Conservation (phyloP, 2,113 vertebrate genomes). For the Hoplias malabaricus region DNA sequence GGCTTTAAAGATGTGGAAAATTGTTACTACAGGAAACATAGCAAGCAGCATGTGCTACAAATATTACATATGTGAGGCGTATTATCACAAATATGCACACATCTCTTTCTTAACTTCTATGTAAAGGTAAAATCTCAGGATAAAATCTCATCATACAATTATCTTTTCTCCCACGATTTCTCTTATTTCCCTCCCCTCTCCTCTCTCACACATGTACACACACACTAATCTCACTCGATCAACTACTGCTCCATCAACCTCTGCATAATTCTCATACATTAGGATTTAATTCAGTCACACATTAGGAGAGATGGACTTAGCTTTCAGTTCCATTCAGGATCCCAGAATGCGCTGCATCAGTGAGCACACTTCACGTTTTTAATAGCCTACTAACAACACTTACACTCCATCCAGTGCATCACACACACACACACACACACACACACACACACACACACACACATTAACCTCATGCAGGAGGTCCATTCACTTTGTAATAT, state of each 20-base stretch:
- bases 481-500: no score
- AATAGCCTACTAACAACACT: neutral
- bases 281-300: slow-evolving; percentile 65
- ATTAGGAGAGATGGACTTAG: slow-evolving; percentile 57
- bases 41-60: no score
- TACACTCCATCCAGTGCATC: neutral
- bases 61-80: no score
- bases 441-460: neutral
- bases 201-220: slow-evolving; percentile 39
- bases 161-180: neutral
- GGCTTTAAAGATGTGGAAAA: no score
- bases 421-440: neutral
- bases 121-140: neutral
- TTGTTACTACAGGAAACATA: no score
- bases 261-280: slow-evolving; percentile 55
- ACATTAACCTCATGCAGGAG: neutral
- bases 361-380: slow-evolving; percentile 1
- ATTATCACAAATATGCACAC: no score
- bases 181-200: neutral
- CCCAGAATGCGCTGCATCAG: slow-evolving; percentile 11
- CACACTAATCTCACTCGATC: slow-evolving; percentile 25
- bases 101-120: no score
- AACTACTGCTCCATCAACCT: slow-evolving; percentile 40
- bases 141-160: neutral
- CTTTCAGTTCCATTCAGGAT: slow-evolving; percentile 59